Evolutionary conservation across 1,140 invertebrate species (phyloP).

Genomic region (Lepidotrigona ventralis): DNA sequence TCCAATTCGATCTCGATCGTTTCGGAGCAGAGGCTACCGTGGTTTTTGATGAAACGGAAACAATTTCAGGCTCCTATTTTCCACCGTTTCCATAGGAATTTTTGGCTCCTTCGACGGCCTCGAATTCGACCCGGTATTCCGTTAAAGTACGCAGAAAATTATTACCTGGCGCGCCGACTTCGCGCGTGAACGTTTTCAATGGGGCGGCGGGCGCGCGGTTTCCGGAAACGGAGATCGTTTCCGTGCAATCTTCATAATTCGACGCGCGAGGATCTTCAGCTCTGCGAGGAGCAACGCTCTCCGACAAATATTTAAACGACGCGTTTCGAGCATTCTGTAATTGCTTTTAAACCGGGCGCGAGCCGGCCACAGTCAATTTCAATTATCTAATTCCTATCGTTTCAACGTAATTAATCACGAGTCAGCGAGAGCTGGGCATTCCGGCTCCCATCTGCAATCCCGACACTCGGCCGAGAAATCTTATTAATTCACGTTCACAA

Average conservation of each 20-base stretch:
- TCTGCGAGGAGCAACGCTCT: background rate
- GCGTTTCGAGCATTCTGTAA: constrained; percentile 25
- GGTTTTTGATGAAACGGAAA: background rate
- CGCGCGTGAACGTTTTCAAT: constrained; percentile 15
- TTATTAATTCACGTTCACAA: background rate
- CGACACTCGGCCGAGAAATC: background rate
- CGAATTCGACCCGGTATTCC: background rate
- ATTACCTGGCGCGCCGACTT: background rate
- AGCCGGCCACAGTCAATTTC: constrained; percentile 14
- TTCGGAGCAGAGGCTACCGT: background rate
- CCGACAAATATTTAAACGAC: constrained; percentile 31
- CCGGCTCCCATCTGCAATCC: background rate
- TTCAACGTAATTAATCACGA: constrained; percentile 44
- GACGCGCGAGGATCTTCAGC: background rate
- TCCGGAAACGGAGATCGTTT: constrained; percentile 4
- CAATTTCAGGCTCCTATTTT: background rate
- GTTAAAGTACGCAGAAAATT: background rate
- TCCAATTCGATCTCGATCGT: background rate
- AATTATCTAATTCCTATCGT: constrained; percentile 23
- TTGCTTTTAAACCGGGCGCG: background rate
- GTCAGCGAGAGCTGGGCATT: too few relatives aligned
- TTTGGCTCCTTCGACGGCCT: background rate
- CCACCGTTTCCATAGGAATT: background rate
- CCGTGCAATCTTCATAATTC: constrained; percentile 32
- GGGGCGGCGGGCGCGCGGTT: background rate